Percentiles rank a stretch among this genome's conserved stretches.
Conservation (phyloP, 2,113 vertebrate genomes). For the Sebastes schlegelii region DNA sequence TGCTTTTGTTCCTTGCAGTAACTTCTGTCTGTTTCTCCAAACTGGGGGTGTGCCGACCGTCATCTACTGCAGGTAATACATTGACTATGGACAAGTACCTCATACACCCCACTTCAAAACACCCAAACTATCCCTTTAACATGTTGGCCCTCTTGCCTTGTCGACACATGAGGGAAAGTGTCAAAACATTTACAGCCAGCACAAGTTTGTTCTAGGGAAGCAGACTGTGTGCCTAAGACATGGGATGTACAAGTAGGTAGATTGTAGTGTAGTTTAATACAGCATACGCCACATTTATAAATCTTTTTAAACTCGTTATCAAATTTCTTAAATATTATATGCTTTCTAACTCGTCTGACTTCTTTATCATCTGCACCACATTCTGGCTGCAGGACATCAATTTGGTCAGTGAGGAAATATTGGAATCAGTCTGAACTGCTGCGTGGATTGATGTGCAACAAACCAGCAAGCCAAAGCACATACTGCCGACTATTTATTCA, state of each 20-base stretch:
- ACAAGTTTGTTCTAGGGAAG: constrained; percentile 29
- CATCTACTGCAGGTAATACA: no score
- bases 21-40: no score
- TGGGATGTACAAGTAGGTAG: constrained; percentile 20
- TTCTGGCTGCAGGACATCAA: constrained; percentile 32
- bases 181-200: constrained; percentile 39
- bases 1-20: no score
- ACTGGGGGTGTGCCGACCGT: no score
- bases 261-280: constrained; percentile 21
- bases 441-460: constrained; percentile 29
- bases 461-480: constrained; percentile 35
- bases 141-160: not conserved
- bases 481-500: constrained; percentile 27
- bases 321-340: not conserved
- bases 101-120: no score
- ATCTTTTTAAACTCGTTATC: not conserved
- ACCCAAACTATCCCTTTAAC: not conserved
- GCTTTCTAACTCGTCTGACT: not conserved
- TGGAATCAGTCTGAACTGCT: constrained; percentile 13
- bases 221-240: constrained; percentile 13
- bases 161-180: constrained; percentile 19
- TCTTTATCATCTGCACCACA: not conserved
- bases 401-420: constrained; percentile 14
- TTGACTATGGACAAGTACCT: no score
- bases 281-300: constrained; percentile 12